These are phyloP conservation scores for Pterocles orientalis DNA, from an alignment of 2,113 vertebrate species.

Conservation along the genomic window DNA sequence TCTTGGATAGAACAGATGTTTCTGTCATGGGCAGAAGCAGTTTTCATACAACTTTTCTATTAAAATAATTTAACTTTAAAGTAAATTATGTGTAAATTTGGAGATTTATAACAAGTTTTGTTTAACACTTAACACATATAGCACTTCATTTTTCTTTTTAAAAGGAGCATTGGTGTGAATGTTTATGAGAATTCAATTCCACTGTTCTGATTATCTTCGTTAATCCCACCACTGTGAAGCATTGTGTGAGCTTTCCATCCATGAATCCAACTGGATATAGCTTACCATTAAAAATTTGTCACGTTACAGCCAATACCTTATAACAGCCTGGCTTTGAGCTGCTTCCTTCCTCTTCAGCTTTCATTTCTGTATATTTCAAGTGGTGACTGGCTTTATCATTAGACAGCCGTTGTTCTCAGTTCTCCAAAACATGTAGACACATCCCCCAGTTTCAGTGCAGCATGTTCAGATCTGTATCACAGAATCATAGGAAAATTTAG, in stretches of 20 bases:
- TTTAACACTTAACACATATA: background rate
- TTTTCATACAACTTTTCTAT: background rate
- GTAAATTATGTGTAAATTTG: background rate
- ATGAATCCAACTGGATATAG: rapidly evolving
- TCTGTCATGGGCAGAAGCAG: background rate
- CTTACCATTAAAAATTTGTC: background rate
- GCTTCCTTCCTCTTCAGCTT: background rate
- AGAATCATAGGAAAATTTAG: background rate
- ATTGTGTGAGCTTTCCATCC: background rate
- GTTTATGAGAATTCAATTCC: background rate
- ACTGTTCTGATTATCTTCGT: background rate
- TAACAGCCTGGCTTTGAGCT: background rate
- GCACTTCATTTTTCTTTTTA: background rate
- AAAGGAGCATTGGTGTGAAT: background rate
- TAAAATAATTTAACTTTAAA: background rate
- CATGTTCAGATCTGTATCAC: background rate
- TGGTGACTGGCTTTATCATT: background rate
- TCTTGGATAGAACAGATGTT: background rate
- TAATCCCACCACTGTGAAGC: background rate
- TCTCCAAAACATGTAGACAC: background rate
- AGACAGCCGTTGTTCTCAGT: background rate
- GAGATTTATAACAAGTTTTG: rapidly evolving
- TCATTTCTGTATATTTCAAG: background rate
- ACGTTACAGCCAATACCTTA: rapidly evolving
- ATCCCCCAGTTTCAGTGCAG: background rate